phyloP scores from a whole-genome alignment of 2,113 vertebrate genomes.

The Sceloporus undulatus region DNA sequence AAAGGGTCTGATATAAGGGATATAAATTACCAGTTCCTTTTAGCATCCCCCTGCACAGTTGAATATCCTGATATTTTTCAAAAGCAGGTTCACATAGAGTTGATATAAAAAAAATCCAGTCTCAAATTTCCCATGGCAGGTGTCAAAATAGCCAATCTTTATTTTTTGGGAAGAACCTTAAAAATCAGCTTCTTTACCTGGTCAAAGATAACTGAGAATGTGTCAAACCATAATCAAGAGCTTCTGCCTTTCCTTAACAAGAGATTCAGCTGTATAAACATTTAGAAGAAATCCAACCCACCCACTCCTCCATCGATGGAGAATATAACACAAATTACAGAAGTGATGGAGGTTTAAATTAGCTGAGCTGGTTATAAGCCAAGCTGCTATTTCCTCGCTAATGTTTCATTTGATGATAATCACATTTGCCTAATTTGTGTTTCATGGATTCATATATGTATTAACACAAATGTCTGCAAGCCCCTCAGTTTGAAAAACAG shows the following conservation, averaged over 20 bases:
- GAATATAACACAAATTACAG: constrained; percentile 1
- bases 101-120: background rate
- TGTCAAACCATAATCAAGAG: background rate
- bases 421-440: constrained; percentile 16
- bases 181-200: background rate
- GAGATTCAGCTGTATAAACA: background rate
- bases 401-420: background rate
- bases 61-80: background rate
- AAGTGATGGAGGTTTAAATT: constrained; percentile 29
- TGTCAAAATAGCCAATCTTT: background rate
- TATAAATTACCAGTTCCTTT: background rate
- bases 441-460: background rate
- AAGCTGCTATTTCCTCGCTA: constrained; percentile 33
- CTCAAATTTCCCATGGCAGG: background rate
- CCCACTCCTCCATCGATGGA: background rate
- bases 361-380: background rate
- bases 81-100: background rate
- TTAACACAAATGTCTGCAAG: background rate
- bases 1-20: background rate
- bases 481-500: background rate
- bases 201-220: too few species aligned
- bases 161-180: background rate
- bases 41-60: too few species aligned
- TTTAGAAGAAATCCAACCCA: background rate
- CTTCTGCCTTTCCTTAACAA: background rate